Conservation (phyloP, 2,888 invertebrate genomes). For the Empis livida region DNA sequence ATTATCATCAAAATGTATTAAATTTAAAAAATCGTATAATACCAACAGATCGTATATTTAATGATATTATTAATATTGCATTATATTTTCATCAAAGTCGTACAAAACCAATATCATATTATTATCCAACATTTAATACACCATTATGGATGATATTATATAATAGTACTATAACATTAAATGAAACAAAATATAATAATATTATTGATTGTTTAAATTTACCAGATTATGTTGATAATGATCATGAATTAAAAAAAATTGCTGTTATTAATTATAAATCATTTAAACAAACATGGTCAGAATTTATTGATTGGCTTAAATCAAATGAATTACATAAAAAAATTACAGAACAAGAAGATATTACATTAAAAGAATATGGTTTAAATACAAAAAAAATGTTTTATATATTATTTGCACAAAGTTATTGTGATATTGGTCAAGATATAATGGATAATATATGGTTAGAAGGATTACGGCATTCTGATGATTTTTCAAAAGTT, state of each 20-base stretch:
- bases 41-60: conserved; percentile 18
- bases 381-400: conserved; percentile 26
- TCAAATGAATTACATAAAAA: conserved; percentile 13
- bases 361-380: conserved; percentile 20
- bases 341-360: conserved; percentile 26
- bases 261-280: conserved; percentile 29
- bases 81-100: conserved; percentile 29
- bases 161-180: conserved; percentile 23
- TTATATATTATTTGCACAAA: conserved; percentile 29
- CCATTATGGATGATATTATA: conserved; percentile 31
- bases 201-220: conserved; percentile 26
- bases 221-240: conserved; percentile 25
- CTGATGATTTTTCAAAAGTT: conserved; percentile 21
- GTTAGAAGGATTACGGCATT: conserved; percentile 27
- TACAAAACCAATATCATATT: conserved; percentile 30
- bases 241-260: conserved; percentile 27
- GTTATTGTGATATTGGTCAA: conserved; percentile 31
- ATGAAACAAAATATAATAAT: conserved; percentile 22
- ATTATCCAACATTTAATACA: conserved; percentile 25
- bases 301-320: conserved; percentile 24
- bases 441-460: conserved; percentile 29
- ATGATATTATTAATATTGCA: conserved; percentile 26
- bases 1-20: conserved; percentile 27
- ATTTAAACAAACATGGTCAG: conserved; percentile 25
- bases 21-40: conserved; percentile 22